Conservation (phyloP, 2,888 invertebrate species). For the Zhengitettix transpicula region DNA sequence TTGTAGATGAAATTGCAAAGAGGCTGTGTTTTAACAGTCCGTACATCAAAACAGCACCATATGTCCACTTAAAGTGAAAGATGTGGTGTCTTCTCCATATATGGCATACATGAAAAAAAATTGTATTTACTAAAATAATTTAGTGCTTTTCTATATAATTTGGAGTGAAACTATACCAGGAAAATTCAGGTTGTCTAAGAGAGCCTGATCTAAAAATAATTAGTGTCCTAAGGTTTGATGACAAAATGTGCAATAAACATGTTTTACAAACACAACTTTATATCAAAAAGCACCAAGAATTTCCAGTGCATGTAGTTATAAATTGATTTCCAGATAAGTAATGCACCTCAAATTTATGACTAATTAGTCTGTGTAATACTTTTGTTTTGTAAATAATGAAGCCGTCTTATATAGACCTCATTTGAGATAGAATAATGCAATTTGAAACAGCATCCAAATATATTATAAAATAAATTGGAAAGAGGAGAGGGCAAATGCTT, state of each 20-base stretch:
- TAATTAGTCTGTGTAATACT: not conserved
- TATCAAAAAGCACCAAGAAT: too few species aligned
- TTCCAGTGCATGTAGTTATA: not conserved
- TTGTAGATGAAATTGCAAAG: constrained; percentile 2
- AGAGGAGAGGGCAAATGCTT: too few species aligned
- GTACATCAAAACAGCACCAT: constrained; percentile 4
- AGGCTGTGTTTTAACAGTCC: constrained; percentile 4
- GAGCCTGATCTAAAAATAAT: not conserved
- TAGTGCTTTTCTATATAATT: too few species aligned
- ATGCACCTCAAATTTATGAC: not conserved
- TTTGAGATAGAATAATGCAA: not conserved
- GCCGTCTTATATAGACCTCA: not conserved
- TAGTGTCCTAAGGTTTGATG: too few species aligned
- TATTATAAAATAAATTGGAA: too few species aligned
- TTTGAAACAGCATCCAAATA: too few species aligned
- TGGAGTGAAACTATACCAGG: too few species aligned
- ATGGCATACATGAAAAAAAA: not conserved
- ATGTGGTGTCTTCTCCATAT: not conserved
- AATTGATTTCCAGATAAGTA: not conserved
- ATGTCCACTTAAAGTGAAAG: not conserved
- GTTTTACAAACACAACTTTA: too few species aligned
- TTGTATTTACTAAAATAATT: too few species aligned
- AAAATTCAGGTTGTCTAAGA: not conserved
- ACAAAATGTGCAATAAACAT: too few species aligned
- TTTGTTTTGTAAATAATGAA: too few species aligned